These are phyloP conservation scores for Ophioderma brevispina DNA, from an alignment of 35 echinoderm and acorn worm genomes.

Conservation along the genomic window DNA sequence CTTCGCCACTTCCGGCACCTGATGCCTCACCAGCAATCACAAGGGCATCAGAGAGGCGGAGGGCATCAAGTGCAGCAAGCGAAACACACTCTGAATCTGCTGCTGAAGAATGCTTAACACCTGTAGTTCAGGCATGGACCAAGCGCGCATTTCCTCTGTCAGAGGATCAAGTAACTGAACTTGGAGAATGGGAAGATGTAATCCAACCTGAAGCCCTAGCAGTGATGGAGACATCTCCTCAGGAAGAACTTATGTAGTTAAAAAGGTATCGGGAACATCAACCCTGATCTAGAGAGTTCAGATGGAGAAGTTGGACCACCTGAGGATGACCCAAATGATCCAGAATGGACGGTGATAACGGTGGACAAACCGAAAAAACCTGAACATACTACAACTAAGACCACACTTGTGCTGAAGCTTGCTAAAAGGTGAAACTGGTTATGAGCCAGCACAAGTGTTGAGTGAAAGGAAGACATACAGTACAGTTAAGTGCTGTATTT, in stretches of 20 bases:
- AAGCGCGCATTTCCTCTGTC: conserved; percentile 74
- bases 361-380: conserved; percentile 7
- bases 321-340: conserved; percentile 86
- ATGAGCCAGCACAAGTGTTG: too few relatives aligned
- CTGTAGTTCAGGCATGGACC: conserved; percentile 53
- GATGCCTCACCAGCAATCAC: conserved; percentile 21
- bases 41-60: conserved; percentile 65
- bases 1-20: conserved; percentile 66
- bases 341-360: conserved; percentile 77
- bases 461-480: too few relatives aligned
- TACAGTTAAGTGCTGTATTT: too few relatives aligned
- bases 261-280: background rate
- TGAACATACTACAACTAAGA: background rate
- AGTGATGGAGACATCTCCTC: background rate
- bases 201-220: background rate
- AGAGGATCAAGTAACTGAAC: conserved; percentile 59
- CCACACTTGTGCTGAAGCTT: background rate
- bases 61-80: conserved; percentile 74
- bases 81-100: conserved; percentile 47
- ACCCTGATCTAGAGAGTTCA: background rate
- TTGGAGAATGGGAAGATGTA: conserved; percentile 26
- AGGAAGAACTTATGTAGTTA: background rate
- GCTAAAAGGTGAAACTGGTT: background rate
- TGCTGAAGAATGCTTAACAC: conserved; percentile 4
- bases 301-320: background rate